Evolutionary conservation across 2,888 invertebrate species (phyloP).

Genomic region (Acanthosepion lycidas): DNA sequence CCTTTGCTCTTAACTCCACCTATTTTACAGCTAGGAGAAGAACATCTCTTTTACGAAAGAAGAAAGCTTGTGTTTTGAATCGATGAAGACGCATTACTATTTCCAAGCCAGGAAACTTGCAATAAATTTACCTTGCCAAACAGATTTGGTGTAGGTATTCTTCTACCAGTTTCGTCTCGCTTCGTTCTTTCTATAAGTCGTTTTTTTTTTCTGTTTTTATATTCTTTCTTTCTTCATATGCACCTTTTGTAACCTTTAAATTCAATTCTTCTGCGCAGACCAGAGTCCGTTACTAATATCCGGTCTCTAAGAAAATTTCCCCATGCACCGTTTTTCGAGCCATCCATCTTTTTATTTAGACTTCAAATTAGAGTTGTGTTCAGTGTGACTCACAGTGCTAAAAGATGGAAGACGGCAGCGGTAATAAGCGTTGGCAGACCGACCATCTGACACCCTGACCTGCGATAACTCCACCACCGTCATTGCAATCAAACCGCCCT

Average conservation of each 20-base stretch:
- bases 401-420: slow-evolving; percentile 8
- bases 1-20: background rate
- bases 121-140: slow-evolving; percentile 8
- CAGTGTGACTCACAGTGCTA: background rate
- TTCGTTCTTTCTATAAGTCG: background rate
- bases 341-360: slow-evolving; percentile 6
- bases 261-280: slow-evolving; percentile 33
- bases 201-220: background rate
- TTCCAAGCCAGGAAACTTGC: background rate
- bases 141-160: slow-evolving; percentile 21
- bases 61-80: background rate
- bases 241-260: slow-evolving; percentile 33
- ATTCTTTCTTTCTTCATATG: background rate
- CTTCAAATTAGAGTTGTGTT: slow-evolving; percentile 33
- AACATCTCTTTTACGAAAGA: background rate
- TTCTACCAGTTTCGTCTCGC: background rate
- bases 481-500: background rate
- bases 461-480: slow-evolving; percentile 20
- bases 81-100: background rate
- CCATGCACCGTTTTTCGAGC: background rate
- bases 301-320: slow-evolving; percentile 33
- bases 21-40: background rate
- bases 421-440: slow-evolving; percentile 14
- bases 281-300: slow-evolving; percentile 33
- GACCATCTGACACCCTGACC: slow-evolving; percentile 6